These are phyloP conservation scores for Delichon dasypus DNA, from an alignment of 2,797 vertebrate species.

Conservation along the genomic window DNA sequence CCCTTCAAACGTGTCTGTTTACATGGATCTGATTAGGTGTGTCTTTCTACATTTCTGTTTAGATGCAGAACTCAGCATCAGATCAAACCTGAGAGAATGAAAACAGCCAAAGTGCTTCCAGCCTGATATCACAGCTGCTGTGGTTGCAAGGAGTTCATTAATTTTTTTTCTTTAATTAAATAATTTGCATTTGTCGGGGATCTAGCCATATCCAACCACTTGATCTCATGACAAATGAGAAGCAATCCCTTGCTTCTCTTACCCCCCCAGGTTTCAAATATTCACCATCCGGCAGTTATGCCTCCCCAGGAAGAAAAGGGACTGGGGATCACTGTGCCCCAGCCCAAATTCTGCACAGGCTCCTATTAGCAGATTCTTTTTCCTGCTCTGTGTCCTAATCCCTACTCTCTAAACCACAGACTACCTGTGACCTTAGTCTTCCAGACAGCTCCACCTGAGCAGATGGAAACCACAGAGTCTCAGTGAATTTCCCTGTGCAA, in stretches of 20 bases:
- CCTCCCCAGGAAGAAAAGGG: neutral
- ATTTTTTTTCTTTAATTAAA: neutral
- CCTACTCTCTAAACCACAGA: neutral
- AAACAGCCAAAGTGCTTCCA: neutral
- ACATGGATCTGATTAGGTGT: neutral
- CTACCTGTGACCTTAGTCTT: neutral
- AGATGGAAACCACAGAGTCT: neutral
- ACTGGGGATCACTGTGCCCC: fast-evolving
- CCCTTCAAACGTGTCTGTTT: neutral
- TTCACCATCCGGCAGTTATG: neutral
- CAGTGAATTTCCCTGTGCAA: fast-evolving
- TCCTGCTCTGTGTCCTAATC: neutral
- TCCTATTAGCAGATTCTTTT: neutral
- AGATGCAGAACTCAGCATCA: neutral
- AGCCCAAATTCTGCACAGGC: neutral
- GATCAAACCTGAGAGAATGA: neutral
- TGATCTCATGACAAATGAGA: neutral
- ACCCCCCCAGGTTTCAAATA: neutral
- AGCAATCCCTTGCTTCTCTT: neutral
- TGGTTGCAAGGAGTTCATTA: neutral
- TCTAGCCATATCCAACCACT: neutral
- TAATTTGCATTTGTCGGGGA: neutral
- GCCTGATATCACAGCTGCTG: neutral
- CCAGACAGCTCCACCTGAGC: neutral
- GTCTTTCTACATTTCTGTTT: neutral